phyloP scores from a whole-genome alignment of 2,113 vertebrate genomes.

The Rhynchomys soricoides region DNA sequence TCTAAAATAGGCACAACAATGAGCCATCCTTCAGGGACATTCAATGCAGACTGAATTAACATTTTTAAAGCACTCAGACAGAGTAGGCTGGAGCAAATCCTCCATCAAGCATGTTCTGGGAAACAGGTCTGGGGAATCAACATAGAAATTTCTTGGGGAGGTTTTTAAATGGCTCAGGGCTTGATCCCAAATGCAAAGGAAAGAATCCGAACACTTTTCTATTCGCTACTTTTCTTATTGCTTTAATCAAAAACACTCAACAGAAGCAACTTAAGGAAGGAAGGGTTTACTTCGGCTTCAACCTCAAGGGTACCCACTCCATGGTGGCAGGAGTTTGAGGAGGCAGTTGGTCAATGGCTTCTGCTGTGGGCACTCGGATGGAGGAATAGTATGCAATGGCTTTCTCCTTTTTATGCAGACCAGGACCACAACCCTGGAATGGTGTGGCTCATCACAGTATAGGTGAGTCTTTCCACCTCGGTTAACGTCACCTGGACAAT shows the following conservation, averaged over 20 bases:
- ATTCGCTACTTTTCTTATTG: not conserved
- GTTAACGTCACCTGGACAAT: no score
- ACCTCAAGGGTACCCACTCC: not conserved
- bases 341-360: not conserved
- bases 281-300: not conserved
- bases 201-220: not conserved
- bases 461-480: not conserved
- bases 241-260: not conserved
- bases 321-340: not conserved
- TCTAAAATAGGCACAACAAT: not conserved
- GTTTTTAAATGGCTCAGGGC: not conserved
- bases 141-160: not conserved
- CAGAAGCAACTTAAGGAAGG: not conserved
- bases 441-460: not conserved
- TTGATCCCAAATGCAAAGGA: not conserved
- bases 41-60: not conserved
- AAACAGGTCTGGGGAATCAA: not conserved
- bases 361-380: not conserved
- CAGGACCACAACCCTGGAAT: not conserved
- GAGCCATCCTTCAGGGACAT: not conserved
- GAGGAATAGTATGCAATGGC: no score
- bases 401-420: not conserved
- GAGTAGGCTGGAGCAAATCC: rapidly evolving
- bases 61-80: not conserved
- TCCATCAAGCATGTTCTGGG: not conserved